Evolutionary conservation across 2,888 invertebrate genomes (phyloP).

Genomic region (Tiphia femorata): DNA sequence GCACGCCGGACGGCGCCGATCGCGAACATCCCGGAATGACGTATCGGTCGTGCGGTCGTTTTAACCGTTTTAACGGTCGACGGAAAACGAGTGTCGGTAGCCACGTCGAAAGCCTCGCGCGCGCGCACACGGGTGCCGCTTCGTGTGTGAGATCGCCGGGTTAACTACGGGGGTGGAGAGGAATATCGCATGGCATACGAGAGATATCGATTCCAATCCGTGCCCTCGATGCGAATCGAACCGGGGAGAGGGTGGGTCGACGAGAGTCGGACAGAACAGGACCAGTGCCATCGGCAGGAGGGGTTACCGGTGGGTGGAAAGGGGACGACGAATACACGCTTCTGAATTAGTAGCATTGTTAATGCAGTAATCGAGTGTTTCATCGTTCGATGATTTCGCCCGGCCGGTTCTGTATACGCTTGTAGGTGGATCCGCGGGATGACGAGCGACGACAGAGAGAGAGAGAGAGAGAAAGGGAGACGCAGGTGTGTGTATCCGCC

Average conservation of each 20-base stretch:
- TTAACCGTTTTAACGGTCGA: conserved; percentile 58
- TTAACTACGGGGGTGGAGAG: too few relatives aligned
- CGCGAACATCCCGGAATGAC: conserved; percentile 54
- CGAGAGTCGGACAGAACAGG: too few relatives aligned
- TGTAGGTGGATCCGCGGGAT: too few relatives aligned
- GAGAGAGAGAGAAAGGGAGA: conserved; percentile 10
- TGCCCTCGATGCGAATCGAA: conserved; percentile 6
- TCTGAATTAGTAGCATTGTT: conserved; percentile 61
- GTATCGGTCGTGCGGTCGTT: conserved; percentile 62
- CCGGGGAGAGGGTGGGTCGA: background rate
- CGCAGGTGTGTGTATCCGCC: conserved; percentile 40
- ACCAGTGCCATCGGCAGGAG: background rate
- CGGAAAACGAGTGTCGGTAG: conserved; percentile 60
- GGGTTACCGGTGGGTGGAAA: conserved; percentile 11
- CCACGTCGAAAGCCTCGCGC: conserved; percentile 53
- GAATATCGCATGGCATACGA: too few relatives aligned
- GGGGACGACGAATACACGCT: conserved; percentile 12
- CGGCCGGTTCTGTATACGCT: too few relatives aligned
- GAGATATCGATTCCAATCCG: conserved; percentile 37
- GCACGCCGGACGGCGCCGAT: conserved; percentile 36
- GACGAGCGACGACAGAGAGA: conserved; percentile 4
- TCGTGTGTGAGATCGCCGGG: too few relatives aligned
- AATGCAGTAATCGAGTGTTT: conserved; percentile 65
- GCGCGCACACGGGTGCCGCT: conserved; percentile 32
- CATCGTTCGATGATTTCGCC: conserved; percentile 61